Percentiles rank a stretch among this genome's conserved stretches.
Conservation (phyloP, 2,113 vertebrate species). For the Tetraodon nigroviridis region DNA sequence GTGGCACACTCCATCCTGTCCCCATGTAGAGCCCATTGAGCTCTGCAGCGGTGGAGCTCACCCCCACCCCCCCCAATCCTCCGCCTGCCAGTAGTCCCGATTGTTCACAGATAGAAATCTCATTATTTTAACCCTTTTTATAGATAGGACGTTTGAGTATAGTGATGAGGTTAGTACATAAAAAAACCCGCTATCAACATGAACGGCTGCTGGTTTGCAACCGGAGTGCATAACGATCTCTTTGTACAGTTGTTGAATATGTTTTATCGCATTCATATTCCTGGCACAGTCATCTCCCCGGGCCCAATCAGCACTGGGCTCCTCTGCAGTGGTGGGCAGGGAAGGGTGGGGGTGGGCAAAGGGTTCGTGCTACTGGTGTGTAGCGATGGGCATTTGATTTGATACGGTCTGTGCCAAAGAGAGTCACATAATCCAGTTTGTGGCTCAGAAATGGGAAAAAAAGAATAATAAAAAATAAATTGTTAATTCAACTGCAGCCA, state of each 20-base stretch:
- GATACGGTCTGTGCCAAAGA: conserved; percentile 62
- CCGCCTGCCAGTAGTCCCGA: too few species aligned
- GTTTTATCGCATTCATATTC: conserved; percentile 31
- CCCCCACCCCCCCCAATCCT: neutral
- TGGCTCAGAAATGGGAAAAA: conserved; percentile 47
- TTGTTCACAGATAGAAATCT: too few species aligned
- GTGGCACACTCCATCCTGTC: conserved; percentile 11
- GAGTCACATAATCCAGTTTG: conserved; percentile 74
- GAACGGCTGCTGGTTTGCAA: conserved; percentile 7
- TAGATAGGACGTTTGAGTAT: conserved; percentile 25
- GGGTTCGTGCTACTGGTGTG: conserved; percentile 57
- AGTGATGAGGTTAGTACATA: conserved; percentile 13
- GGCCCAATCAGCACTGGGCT: conserved; percentile 47
- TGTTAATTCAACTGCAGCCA: conserved; percentile 70
- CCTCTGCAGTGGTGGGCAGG: conserved; percentile 19
- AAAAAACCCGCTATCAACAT: neutral
- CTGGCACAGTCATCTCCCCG: conserved; percentile 37
- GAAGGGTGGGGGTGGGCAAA: too few species aligned
- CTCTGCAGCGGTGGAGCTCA: conserved; percentile 38
- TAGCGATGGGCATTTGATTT: conserved; percentile 69
- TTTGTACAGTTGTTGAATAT: conserved; percentile 53
- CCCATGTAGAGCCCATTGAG: conserved; percentile 27
- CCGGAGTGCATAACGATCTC: conserved; percentile 30
- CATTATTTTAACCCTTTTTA: neutral
- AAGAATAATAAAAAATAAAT: conserved; percentile 64